Base-by-base conservation (phyloP, 2,888 invertebrate genomes). In the Alsophila aescularia region DNA sequence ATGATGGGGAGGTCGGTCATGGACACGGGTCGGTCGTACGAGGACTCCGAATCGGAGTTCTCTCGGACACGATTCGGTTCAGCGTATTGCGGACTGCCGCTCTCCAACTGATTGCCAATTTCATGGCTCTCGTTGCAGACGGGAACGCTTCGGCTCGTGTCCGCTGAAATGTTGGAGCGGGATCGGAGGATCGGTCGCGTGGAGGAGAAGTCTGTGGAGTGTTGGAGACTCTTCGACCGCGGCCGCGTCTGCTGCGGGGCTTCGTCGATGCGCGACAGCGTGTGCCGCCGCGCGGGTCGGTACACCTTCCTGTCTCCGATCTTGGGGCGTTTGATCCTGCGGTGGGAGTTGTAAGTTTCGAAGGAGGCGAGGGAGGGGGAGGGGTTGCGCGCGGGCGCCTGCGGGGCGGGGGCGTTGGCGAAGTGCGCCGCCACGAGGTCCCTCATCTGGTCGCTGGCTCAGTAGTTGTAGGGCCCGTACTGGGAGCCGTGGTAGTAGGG, bases 381-480 rank as follows among this genome's bases (percentile, higher is more conserved):
- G 55, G 79, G 55, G 83, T 85, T 86, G 55, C 88, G 83, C 79
- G 89, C 86, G 83, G 89, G 90, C 64, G 88, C 88, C 70, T 89
- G 90, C 70, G 90, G 90, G 73, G 88, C 90, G 81, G 90, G 77
- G 66, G 87, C 77, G 83, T 84, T 84, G 76, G 79, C 77, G 83
- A 82, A 84, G 83, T 81, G 78, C 63, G 87, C 86, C 86, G 90
- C 87, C 87, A 77, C 85, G 61, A 83, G 73, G 72, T 90, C 91
- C 90, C 90, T 89, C 88, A 89, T 91, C 91, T 92, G 92, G 90
- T 91, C 88, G 82, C 79, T 60, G 77, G 87, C 79, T 95, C 94
- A 98, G 92, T 98, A 98, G 92, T 97, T 97, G 93, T 98, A 98
- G 44, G 97, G 97, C 48, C 96, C 97, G 84, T 98, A 98, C 81